Conservation (phyloP, 2,888 invertebrate species). For the Stenchaetothrips biformis region DNA sequence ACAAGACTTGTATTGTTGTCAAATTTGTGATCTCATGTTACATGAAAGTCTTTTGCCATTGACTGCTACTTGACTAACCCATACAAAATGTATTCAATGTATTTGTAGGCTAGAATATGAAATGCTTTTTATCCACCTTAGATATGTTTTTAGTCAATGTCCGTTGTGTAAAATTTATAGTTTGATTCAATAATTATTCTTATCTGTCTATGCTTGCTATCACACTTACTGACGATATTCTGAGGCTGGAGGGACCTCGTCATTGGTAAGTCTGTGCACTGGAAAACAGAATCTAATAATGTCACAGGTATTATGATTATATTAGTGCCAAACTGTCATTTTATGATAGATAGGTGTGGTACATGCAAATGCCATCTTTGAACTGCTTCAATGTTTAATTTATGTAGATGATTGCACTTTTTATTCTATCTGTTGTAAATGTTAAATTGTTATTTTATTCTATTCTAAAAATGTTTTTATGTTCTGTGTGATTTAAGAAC, state of each 20-base stretch:
- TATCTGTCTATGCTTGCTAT: neutral
- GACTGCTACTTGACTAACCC: neutral
- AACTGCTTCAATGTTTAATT: neutral
- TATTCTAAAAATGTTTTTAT: neutral
- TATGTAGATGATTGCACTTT: neutral
- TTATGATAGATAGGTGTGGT: neutral
- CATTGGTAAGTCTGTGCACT: too few species aligned
- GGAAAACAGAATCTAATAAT: too few species aligned
- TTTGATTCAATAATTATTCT: neutral
- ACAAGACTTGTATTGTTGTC: slow-evolving; percentile 7
- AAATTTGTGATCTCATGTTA: slow-evolving; percentile 16
- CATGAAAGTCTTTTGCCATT: neutral
- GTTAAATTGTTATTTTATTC: neutral
- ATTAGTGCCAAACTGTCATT: neutral
- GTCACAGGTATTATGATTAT: neutral
- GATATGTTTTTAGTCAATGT: neutral
- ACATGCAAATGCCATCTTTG: too few species aligned
- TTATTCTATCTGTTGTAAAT: too few species aligned
- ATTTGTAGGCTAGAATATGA: neutral
- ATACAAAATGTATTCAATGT: neutral
- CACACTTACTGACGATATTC: too few species aligned
- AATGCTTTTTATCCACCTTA: neutral
- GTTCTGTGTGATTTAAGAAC: neutral
- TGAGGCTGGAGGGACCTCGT: too few species aligned
- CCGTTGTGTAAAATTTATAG: neutral